Evolutionary conservation across 2,113 vertebrate species (phyloP).

Genomic region (Lipotes vexillifer): DNA sequence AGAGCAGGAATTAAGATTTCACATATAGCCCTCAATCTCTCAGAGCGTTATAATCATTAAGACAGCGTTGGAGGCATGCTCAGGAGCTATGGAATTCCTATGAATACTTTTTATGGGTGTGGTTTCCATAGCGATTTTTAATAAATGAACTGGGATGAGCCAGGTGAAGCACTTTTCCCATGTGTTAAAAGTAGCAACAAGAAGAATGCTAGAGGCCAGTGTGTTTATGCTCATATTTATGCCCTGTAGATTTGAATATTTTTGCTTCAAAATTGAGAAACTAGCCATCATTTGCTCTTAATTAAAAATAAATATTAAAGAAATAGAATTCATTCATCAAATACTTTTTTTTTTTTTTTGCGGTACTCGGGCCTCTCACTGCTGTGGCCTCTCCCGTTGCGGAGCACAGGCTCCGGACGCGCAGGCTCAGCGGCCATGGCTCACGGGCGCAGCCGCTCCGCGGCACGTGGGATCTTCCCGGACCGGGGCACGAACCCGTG

Average conservation of each 20-base stretch:
- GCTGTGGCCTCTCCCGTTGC: too few species aligned
- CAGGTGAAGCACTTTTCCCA: background rate
- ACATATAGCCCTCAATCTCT: conserved; percentile 26
- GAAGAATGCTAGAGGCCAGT: background rate
- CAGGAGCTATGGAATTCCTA: background rate
- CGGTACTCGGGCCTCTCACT: too few species aligned
- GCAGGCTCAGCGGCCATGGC: too few species aligned
- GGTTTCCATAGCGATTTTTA: background rate
- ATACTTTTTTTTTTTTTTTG: background rate
- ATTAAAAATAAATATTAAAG: background rate
- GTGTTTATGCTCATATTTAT: background rate
- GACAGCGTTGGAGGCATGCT: background rate
- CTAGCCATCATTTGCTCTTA: background rate
- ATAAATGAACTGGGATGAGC: background rate
- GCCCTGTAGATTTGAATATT: background rate
- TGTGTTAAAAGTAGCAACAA: background rate
- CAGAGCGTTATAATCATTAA: conserved; percentile 40
- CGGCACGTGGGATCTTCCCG: too few species aligned
- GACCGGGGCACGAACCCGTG: too few species aligned
- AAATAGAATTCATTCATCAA: background rate
- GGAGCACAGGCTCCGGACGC: too few species aligned
- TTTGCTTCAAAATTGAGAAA: background rate
- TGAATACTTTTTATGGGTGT: conserved; percentile 33
- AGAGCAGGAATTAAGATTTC: conserved; percentile 66
- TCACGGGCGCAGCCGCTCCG: too few species aligned